Base-by-base conservation (phyloP, 2,888 invertebrate genomes). In the Apotomis betuletana region DNA sequence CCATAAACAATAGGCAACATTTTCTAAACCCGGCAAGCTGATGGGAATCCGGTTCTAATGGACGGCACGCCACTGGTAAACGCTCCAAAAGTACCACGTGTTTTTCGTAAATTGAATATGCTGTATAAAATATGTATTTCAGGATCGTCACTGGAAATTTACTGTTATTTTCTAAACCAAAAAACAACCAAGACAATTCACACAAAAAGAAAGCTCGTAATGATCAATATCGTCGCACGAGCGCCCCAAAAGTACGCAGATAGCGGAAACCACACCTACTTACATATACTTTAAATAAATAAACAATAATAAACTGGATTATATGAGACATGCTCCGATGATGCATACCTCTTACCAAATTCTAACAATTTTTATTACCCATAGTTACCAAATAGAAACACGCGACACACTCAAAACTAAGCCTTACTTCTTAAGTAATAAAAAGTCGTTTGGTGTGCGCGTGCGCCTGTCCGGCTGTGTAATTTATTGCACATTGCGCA, bases 401-500 rank as follows among this genome's bases (percentile, higher is more conserved):
- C 27, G 49, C 52, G 12, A 55, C 54, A 41, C 74, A 69, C 69
- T 55, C 71, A 60, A 83, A 80, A 78, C 55, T 83, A 69, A 76
- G 75, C 83, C 83, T 70, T 87, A 86, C 70, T 0, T 0, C 0
- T 74, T 0, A 0, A 0, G 0, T 74, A 85, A 85, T 77, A 80
- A 80, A 74, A 58, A 41, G 0, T 36, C 59, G 55, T 68, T 63
- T 41, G 12, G 1, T n/a, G 5, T 51, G 72, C 36, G 77, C 77
- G 74, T 74, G 72, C 75, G 76, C 75, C 79, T 79, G 85, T 82
- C 85, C 78, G 80, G 79, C 73, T 73, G 75, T 67, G 79, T 87
- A 88, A 90, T 92, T 92, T 91, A 92, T 91, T 90, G 89, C 87
- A 84, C 87, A 87, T 88, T 88, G 89, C 89, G 86, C 86, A 86